phyloP scores from a whole-genome alignment of 2,797 vertebrate species.

The Megaceryle alcyon region DNA sequence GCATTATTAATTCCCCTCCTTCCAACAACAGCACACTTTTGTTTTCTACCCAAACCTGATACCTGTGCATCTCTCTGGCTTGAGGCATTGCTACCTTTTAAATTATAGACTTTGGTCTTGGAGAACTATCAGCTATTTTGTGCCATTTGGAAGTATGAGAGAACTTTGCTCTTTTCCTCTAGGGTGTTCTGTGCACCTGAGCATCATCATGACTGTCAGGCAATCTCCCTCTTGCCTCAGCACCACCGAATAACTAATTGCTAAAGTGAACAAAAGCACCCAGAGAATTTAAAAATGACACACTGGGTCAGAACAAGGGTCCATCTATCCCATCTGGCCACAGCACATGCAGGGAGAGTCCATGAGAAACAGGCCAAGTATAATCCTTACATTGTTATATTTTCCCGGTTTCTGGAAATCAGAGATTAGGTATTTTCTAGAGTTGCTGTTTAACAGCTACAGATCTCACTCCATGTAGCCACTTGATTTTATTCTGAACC shows the following conservation, averaged over 20 bases:
- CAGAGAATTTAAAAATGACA: not conserved
- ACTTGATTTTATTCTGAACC: not conserved
- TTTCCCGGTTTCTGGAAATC: not conserved
- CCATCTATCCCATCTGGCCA: not conserved
- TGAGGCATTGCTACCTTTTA: not conserved
- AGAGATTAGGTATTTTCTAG: not conserved
- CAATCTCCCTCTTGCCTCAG: not conserved
- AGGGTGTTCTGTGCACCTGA: not conserved
- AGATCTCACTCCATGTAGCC: not conserved
- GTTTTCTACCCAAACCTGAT: not conserved
- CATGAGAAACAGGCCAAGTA: not conserved
- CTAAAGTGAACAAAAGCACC: not conserved
- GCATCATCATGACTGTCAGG: not conserved
- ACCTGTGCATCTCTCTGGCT: too few species aligned
- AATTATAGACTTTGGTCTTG: not conserved
- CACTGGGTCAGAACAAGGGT: not conserved
- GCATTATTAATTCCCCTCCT: not conserved
- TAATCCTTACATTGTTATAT: not conserved
- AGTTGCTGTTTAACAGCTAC: not conserved
- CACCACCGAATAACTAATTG: not conserved
- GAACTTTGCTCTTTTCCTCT: not conserved
- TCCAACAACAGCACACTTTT: not conserved
- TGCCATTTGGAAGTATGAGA: not conserved
- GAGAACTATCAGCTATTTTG: not conserved
- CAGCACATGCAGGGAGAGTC: not conserved